Evolutionary conservation across 2,113 vertebrate genomes (phyloP).

Genomic region (Colius striatus): DNA sequence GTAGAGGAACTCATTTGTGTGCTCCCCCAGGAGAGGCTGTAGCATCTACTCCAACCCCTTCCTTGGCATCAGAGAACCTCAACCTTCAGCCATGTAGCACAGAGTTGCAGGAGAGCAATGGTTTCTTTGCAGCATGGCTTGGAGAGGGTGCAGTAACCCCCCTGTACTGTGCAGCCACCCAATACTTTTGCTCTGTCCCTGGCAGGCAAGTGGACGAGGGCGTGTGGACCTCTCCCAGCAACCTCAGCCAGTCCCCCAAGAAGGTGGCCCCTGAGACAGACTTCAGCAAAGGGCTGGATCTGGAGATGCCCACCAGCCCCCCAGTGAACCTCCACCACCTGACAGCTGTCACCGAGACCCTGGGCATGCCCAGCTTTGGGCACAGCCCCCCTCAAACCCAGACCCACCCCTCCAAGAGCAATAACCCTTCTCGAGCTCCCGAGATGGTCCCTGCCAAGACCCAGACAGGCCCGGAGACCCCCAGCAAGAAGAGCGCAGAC

Average conservation of each 20-base stretch:
- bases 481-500: constrained; percentile 84
- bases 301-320: constrained; percentile 88
- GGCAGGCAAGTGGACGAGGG: constrained; percentile 92
- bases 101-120: not conserved
- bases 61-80: not conserved
- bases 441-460: constrained; percentile 82
- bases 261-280: constrained; percentile 82
- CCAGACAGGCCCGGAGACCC: constrained; percentile 83
- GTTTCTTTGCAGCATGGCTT: not conserved
- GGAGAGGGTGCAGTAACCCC: not conserved
- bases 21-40: not conserved
- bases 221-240: constrained; percentile 85
- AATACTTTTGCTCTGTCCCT: not conserved
- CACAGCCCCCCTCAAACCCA: constrained; percentile 66
- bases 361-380: constrained; percentile 57
- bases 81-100: not conserved
- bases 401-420: constrained; percentile 77
- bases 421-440: constrained; percentile 71
- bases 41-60: not conserved
- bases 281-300: constrained; percentile 85
- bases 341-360: constrained; percentile 76
- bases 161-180: fast-evolving
- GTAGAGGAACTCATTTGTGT: fast-evolving
- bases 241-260: constrained; percentile 87
- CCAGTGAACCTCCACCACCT: constrained; percentile 88